Percentiles rank a stretch among this genome's conserved stretches.
Conservation (phyloP, 2,797 vertebrate genomes). For the Chloroceryle inda region DNA sequence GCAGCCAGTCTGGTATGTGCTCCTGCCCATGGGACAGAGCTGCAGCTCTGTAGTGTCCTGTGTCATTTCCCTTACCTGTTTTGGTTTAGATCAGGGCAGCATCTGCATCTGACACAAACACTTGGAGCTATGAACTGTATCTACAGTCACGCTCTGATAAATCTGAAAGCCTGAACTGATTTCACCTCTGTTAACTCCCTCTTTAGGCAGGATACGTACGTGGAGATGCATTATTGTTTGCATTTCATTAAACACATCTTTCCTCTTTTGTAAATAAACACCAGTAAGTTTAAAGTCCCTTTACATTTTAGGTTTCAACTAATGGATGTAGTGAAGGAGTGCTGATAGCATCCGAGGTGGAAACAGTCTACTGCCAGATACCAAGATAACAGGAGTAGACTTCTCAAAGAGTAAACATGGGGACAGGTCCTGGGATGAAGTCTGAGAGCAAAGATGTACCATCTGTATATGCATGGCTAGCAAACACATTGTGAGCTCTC, state of each 20-base stretch:
- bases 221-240: background rate
- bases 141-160: background rate
- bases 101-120: background rate
- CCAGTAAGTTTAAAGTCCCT: background rate
- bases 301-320: background rate
- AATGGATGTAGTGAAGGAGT: background rate
- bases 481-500: background rate
- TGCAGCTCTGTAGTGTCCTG: rapidly evolving
- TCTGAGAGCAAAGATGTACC: background rate
- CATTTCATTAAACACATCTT: background rate
- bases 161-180: background rate
- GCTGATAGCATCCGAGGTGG: background rate
- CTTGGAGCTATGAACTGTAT: background rate
- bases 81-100: background rate
- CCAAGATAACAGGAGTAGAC: background rate
- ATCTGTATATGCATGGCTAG: background rate
- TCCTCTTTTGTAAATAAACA: background rate
- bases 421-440: background rate
- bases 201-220: background rate
- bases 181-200: background rate
- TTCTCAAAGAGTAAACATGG: background rate
- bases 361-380: background rate
- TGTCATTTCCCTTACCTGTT: background rate
- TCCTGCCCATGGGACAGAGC: background rate
- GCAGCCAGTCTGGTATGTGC: background rate